phyloP scores from a whole-genome alignment of 2,888 invertebrate genomes.

The Philaethria dido region DNA sequence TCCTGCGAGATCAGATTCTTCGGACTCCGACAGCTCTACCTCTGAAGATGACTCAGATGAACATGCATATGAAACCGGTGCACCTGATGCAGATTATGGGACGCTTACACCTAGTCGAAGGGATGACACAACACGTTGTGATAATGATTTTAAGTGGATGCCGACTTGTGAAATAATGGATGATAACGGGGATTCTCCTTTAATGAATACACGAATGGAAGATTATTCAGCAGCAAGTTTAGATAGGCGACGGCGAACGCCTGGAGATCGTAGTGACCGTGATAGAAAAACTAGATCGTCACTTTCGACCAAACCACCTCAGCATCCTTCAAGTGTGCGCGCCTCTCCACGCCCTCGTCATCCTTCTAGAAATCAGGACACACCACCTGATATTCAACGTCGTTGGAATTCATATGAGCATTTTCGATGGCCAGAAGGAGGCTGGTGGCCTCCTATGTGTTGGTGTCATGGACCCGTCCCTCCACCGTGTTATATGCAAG shows the following conservation, averaged over 20 bases:
- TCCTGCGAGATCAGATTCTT: conserved; percentile 67
- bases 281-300: conserved; percentile 87
- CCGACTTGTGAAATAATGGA: conserved; percentile 69
- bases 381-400: conserved; percentile 73
- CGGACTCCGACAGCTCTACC: conserved; percentile 70
- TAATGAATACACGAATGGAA: conserved; percentile 62
- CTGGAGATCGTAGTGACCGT: conserved; percentile 82
- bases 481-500: conserved; percentile 78
- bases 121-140: conserved; percentile 86
- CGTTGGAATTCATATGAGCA: conserved; percentile 84
- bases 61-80: conserved; percentile 80
- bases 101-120: conserved; percentile 73
- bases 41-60: conserved; percentile 71
- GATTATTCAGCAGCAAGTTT: conserved; percentile 76
- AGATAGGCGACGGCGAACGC: conserved; percentile 80
- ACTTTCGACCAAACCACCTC: conserved; percentile 80
- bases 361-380: conserved; percentile 63
- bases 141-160: conserved; percentile 88
- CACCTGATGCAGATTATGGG: conserved; percentile 85
- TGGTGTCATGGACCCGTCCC: conserved; percentile 78
- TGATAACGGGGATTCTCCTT: conserved; percentile 57
- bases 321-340: conserved; percentile 71
- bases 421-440: conserved; percentile 84
- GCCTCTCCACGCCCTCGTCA: conserved; percentile 73
- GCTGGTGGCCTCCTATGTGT: conserved; percentile 75